phyloP scores from a whole-genome alignment of 1,140 invertebrate species.

The Ptiloglossa arizonensis region DNA sequence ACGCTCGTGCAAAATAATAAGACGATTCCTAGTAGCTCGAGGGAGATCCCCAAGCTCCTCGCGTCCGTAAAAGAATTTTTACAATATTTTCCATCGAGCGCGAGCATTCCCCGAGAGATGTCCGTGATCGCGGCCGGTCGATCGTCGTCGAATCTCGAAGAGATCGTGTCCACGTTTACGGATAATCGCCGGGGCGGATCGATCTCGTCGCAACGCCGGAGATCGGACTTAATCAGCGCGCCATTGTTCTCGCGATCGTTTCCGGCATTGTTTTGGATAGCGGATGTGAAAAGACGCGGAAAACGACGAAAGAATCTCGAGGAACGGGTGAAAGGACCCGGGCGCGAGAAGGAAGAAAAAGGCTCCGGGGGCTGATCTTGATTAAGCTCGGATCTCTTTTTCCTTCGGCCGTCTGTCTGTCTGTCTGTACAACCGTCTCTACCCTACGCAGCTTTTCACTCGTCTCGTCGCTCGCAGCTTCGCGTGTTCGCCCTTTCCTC shows the following conservation, averaged over 20 bases:
- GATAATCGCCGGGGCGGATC: not conserved
- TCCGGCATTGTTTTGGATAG: slow-evolving; percentile 65
- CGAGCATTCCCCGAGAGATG: too few relatives aligned
- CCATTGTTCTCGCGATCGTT: slow-evolving; percentile 70
- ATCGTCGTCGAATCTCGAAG: too few relatives aligned
- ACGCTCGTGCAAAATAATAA: too few relatives aligned
- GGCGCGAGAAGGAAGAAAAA: slow-evolving; percentile 41
- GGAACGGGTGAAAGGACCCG: slow-evolving; percentile 25
- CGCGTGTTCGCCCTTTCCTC: slow-evolving; percentile 27
- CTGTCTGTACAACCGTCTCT: not conserved
- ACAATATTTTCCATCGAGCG: too few relatives aligned
- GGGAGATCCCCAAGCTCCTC: too few relatives aligned
- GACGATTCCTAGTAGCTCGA: too few relatives aligned
- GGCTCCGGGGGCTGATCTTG: slow-evolving; percentile 69
- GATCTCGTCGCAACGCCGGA: not conserved
- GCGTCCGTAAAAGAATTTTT: too few relatives aligned
- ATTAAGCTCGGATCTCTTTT: slow-evolving; percentile 69
- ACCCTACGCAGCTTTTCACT: not conserved
- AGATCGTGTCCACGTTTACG: not conserved
- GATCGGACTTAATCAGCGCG: slow-evolving; percentile 65
- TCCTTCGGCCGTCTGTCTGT: slow-evolving; percentile 20
- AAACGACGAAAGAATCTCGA: slow-evolving; percentile 17
- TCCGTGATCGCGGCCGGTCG: too few relatives aligned
- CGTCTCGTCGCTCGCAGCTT: slow-evolving; percentile 7
- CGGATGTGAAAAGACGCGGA: slow-evolving; percentile 39